Base-by-base conservation (phyloP, 2,888 invertebrate species). In the Drosophila austrosaltans region DNA sequence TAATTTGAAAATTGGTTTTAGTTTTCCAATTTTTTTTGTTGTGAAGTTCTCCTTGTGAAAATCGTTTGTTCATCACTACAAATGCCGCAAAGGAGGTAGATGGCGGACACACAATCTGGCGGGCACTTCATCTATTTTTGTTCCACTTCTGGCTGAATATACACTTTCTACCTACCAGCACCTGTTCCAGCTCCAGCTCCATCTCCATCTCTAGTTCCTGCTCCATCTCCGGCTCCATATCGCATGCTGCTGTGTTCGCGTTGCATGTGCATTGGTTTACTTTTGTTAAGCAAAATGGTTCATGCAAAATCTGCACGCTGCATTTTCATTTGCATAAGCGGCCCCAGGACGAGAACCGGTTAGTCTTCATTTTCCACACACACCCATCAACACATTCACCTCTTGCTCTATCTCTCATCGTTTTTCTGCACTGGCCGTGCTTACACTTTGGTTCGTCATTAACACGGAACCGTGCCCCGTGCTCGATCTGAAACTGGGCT, bases 251-350 rank as follows among this genome's bases (percentile, higher is more conserved):
- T 36, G 36, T 36, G 36, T 36, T 36, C 36, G 39, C 39, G 67
- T 74, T 75, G 72, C 77, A 69, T 69, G 69, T 66, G 76, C 72
- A 53, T 54, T 61, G 77, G 63, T 69, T 64, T 72, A 76, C 70
- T 79, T 81, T 69, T 67, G 75, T 77, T 67, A 59, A 66, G 74
- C 73, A 75, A 73, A 75, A 75, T 75, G 74, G 20, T 69, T 75
- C 74, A 75, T 75, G 75, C 66, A 75, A 75, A 48, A 75, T 75
- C 75, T 64, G 67, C 66, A 66, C 71, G 67, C 74, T 67, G 79
- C 61, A 70, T 72, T 75, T 72, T 56, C 70, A 79, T 79, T 79
- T 80, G 76, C 79, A 78, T 81, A 80, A 71, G 69, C 72, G 75
- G 74, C 58, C 63, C 69, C 63, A 61, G 74, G 74, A 72, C 72